Base-by-base conservation (phyloP, 1,140 invertebrate species). In the Probaryconus sp. region DNA sequence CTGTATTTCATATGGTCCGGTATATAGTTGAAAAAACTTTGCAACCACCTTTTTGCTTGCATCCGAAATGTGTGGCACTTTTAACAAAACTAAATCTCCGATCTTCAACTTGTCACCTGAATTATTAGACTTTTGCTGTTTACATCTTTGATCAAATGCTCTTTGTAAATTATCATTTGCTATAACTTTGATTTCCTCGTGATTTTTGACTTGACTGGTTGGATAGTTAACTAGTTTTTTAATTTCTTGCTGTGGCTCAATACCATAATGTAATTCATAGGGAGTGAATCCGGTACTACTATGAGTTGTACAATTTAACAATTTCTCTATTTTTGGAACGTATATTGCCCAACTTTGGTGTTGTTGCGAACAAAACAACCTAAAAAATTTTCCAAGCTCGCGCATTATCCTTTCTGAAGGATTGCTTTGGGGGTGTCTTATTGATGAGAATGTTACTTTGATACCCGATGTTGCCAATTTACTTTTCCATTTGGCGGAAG, bases 281-380 rank as follows among this genome's bases (percentile, higher is more conserved):
- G 87, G 86, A 0, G 76, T 76, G 38, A 43, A 81, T 0, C 79
- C 76, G 0, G 81, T 87, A 10, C 71, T 79, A 9, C 56, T 35
- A 63, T 88, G 84, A n/a, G 67, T 60, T 4, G 81, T 71, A 5
- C 76, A 76, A 61, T 87, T 88, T 30, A 85, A 81, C 1, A 79
- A 61, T 4, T 53, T 37, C 55, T 82, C 76, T 1, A 83, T 74
- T 5, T 63, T 53, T 5, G 17, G 9, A 5, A 82, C 17, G 4
- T 63, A 33, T 0, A 28, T n/a, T 5, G 35, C 64, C 77, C 78
- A 81, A 2, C 35, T 21, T 0, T 58, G 35, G 42, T 81, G 81
- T n/a, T 38, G 37, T 2, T 58, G 21, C 1, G 47, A 20, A 42
- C 79, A 81, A 11, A 79, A 80, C 0, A 70, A 77, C 13, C 81